These are phyloP conservation scores for Arvicanthis niloticus DNA, from an alignment of 2,113 vertebrate species.

Conservation along the genomic window DNA sequence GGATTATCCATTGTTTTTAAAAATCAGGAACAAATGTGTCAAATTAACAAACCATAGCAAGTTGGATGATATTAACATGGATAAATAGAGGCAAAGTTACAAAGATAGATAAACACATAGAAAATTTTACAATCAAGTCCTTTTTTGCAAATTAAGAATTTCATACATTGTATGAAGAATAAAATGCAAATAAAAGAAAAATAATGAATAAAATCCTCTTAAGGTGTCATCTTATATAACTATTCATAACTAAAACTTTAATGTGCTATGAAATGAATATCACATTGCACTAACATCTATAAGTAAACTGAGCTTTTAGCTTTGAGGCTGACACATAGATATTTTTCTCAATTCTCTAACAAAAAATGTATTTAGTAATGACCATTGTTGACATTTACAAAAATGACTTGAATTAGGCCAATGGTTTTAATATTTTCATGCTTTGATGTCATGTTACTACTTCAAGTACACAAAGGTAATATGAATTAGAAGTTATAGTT, in stretches of 20 bases:
- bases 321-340: background rate
- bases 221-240: background rate
- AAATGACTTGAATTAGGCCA: background rate
- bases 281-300: background rate
- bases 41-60: background rate
- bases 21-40: background rate
- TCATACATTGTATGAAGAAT: background rate
- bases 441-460: background rate
- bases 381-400: slow-evolving; percentile 15
- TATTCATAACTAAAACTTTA: background rate
- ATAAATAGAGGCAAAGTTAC: background rate
- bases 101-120: background rate
- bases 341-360: slow-evolving; percentile 21
- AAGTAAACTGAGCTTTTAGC: background rate
- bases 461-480: background rate
- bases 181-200: background rate
- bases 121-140: background rate
- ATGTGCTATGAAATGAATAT: background rate
- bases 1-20: background rate
- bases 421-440: slow-evolving; percentile 39
- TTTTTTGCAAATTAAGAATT: background rate
- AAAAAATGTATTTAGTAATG: background rate
- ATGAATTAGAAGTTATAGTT: background rate
- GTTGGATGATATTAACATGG: background rate
- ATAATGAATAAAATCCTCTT: background rate